Base-by-base conservation (phyloP, 2,113 vertebrate genomes). In the Aptenodytes forsteri region DNA sequence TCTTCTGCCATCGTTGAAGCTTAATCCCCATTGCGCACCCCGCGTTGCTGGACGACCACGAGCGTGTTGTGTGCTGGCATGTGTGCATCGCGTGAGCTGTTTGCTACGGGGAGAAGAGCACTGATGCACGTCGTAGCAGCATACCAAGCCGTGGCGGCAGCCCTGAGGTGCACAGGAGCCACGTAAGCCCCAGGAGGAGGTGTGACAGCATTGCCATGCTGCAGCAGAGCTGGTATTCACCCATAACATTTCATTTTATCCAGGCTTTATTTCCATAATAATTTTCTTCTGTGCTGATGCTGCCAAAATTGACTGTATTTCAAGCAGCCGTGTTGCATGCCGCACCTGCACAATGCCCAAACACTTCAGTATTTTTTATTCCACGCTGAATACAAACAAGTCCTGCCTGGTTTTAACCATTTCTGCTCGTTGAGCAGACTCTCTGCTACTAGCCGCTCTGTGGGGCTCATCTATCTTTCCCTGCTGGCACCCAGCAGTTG, bases 1-100 rank as follows among this genome's bases (percentile, higher is more conserved):
- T 27, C 40, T 42, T 46, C 4, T 4, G 38, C 16, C 27, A 6
- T 47, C 0, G 0, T 18, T 22, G 38, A 54, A 54, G 16, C 38
- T 46, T 40, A 4, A 59, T 47, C 16, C 38, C 20, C 11, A 2
- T 26, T 49, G 15, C 36, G 29, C 0, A 0, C 22, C 46, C 38
- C 1, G 1, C 0, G 2, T 25, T 40, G 34, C 69, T 38, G 52
- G 78, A 38, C 1, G 5, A 46, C 25, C 0, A 1, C 26, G 62
- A 55, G 34, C 42, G 4, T 4, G 13, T 52, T 26, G 32, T n/a
- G 47, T 26, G 23, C 22, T 2, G 20, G 27, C 18, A 4, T 1
- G 29, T 16, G 47, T 42, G 49, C 46, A 4, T 61, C 0, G 0
- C 0, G 1, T 36, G 75, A 62, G 86, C 27, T 44, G 9, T 25